A percentile compares a stretch with the other conserved stretches of the same genome.
phyloP scores from a whole-genome alignment of 2,113 vertebrate genomes.

The human region GRCh38 chr5:7418001-7418500 shows the following conservation, averaged over 20 bases:
- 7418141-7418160: too few species aligned
- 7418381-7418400: background rate
- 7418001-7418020: background rate
- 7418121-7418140: background rate
- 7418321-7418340: background rate
- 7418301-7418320: rapidly evolving
- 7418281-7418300: rapidly evolving
- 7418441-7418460: background rate
- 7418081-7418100: background rate
- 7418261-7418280: background rate
- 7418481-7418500: too few species aligned
- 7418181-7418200: background rate
- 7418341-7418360: rapidly evolving
- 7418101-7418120: too few species aligned
- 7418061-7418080: background rate
- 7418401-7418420: background rate
- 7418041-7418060: background rate
- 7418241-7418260: background rate
- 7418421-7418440: rapidly evolving
- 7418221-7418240: rapidly evolving
- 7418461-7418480: background rate
- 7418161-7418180: background rate
- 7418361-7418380: background rate
- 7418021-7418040: background rate
- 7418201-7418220: background rate